Conservation (phyloP, 2,113 vertebrate genomes). For the Serilophus lunatus region DNA sequence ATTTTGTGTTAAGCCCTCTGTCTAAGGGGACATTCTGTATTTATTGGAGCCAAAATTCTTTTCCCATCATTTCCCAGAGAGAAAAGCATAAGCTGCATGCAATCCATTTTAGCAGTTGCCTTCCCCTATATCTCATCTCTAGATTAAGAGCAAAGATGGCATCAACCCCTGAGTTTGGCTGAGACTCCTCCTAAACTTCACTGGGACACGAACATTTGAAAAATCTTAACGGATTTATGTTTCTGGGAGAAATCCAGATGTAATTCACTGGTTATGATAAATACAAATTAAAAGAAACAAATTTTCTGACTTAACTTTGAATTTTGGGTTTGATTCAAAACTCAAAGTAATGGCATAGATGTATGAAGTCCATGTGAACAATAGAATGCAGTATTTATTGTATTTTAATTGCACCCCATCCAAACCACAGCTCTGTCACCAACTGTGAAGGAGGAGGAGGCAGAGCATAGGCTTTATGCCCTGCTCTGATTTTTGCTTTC, state of each 20-base stretch:
- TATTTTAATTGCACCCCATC: neutral
- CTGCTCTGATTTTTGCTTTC: neutral
- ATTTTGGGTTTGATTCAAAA: slow-evolving; percentile 6
- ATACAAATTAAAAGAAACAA: neutral
- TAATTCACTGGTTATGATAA: slow-evolving; percentile 6
- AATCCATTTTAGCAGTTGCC: neutral
- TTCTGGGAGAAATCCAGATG: neutral
- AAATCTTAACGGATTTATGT: slow-evolving; percentile 5
- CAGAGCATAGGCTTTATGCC: rapidly evolving
- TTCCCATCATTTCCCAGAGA: slow-evolving; percentile 20
- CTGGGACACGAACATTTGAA: neutral
- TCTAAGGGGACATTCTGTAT: slow-evolving; percentile 7
- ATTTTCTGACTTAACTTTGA: neutral
- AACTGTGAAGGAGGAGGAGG: neutral
- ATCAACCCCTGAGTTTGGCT: neutral
- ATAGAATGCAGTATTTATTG: neutral
- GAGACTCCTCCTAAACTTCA: neutral
- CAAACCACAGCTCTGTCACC: neutral
- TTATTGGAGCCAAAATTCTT: slow-evolving; percentile 56
- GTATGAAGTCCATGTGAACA: neutral
- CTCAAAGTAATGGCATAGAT: neutral
- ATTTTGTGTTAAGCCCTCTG: slow-evolving; percentile 41
- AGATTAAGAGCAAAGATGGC: neutral
- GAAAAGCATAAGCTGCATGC: neutral
- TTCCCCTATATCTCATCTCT: neutral